Conservation (phyloP, 2,113 vertebrate species). For the Heterotis niloticus region DNA sequence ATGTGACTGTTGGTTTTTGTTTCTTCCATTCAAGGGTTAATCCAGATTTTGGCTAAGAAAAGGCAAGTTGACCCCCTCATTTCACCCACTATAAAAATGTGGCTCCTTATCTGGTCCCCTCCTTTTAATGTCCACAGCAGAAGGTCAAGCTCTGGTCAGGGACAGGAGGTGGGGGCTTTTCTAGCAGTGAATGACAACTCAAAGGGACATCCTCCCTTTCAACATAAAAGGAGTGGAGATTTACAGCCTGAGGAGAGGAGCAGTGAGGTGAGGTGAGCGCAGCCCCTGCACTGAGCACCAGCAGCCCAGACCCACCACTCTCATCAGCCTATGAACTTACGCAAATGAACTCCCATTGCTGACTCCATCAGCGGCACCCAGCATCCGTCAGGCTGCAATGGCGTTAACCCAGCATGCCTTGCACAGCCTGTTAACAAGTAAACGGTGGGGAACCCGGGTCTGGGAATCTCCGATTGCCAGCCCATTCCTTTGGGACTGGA, state of each 20-base stretch:
- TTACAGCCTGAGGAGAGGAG: conserved; percentile 51
- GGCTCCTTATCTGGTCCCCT: conserved; percentile 49
- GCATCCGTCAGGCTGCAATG: too few relatives aligned
- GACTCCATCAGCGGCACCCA: background rate
- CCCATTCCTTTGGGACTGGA: conserved; percentile 36
- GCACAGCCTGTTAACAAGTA: background rate
- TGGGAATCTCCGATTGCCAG: conserved; percentile 14
- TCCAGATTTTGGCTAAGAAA: background rate
- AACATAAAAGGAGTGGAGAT: conserved; percentile 62
- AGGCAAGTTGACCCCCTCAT: conserved; percentile 15
- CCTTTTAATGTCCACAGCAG: conserved; percentile 27
- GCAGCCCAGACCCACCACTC: conserved; percentile 35
- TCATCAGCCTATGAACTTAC: background rate
- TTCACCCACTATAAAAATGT: conserved; percentile 34
- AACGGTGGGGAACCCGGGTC: background rate
- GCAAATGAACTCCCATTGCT: background rate
- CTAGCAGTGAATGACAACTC: conserved; percentile 56
- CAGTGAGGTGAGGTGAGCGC: conserved; percentile 2
- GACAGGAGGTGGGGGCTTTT: conserved; percentile 33
- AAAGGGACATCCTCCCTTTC: conserved; percentile 65
- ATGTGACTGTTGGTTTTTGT: too few relatives aligned
- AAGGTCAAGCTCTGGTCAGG: conserved; percentile 60
- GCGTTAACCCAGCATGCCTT: background rate
- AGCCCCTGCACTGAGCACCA: conserved; percentile 41
- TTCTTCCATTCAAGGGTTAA: background rate